phyloP scores from a whole-genome alignment of 2,113 vertebrate genomes.

The Psittacara wagleri region DNA sequence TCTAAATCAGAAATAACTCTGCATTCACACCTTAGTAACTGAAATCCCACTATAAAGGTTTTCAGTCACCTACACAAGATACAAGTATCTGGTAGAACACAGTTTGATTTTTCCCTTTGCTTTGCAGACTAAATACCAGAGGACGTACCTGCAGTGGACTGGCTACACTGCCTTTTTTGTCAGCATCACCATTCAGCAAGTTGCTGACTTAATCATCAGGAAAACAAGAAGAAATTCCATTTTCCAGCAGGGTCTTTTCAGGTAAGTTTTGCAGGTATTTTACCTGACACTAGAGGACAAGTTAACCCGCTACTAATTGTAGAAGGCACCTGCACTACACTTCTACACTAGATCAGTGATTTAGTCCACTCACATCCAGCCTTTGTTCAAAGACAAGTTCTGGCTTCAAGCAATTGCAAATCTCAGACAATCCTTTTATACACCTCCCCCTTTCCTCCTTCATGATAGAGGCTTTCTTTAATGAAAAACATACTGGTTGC shows the following conservation, averaged over 20 bases:
- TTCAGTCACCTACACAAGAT: background rate
- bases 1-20: background rate
- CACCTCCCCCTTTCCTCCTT: background rate
- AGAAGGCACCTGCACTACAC: background rate
- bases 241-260: slow-evolving; percentile 80
- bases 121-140: slow-evolving; percentile 74
- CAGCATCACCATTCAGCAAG: slow-evolving; percentile 80
- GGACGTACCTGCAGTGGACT: slow-evolving; percentile 72
- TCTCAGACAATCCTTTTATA: background rate
- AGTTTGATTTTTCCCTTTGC: background rate
- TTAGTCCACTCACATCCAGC: background rate
- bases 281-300: background rate
- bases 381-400: background rate
- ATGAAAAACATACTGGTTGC: background rate
- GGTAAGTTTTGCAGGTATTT: slow-evolving; percentile 21
- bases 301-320: background rate
- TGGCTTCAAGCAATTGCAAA: background rate
- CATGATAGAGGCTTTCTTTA: background rate
- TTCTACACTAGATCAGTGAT: background rate
- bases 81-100: accelerated
- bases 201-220: slow-evolving; percentile 82
- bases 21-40: background rate
- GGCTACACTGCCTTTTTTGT: slow-evolving; percentile 82
- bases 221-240: slow-evolving; percentile 82
- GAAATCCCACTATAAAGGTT: background rate